A percentile compares a stretch with the other conserved stretches of the same genome.
Evolutionary conservation across 2,113 vertebrate species (phyloP).

Genomic region (Chaetodon trifascialis): DNA sequence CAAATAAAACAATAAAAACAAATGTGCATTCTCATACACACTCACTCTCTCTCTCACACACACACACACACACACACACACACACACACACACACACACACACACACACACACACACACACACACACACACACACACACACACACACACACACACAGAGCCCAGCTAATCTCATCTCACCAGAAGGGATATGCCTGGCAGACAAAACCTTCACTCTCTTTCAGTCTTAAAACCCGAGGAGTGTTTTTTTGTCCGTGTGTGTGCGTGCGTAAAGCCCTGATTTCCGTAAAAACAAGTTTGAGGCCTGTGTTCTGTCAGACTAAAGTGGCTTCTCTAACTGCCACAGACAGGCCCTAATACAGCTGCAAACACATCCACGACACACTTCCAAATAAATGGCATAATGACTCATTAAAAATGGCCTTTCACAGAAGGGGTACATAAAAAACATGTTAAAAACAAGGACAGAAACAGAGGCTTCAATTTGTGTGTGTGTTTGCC

Average conservation of each 20-base stretch:
- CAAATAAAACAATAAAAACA: conserved; percentile 50
- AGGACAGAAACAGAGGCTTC: conserved; percentile 63
- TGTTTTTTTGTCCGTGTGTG: conserved; percentile 7
- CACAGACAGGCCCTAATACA: conserved; percentile 35
- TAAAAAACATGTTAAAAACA: conserved; percentile 65
- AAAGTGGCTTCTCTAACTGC: conserved; percentile 48
- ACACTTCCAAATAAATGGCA: conserved; percentile 66
- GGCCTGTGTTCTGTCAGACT: conserved; percentile 37
- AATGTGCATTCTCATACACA: conserved; percentile 29
- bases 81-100: conserved; percentile 5
- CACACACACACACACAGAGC: conserved; percentile 35
- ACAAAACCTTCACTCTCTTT: conserved; percentile 66
- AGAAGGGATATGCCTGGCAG: conserved; percentile 74
- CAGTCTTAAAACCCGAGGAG: conserved; percentile 57
- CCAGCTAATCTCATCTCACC: conserved; percentile 73
- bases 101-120: not conserved
- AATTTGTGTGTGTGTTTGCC: conserved; percentile 47
- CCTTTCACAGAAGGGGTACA: conserved; percentile 63
- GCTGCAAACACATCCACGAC: conserved; percentile 49
- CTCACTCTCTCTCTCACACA: not conserved
- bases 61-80: conserved; percentile 32
- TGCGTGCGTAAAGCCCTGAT: conserved; percentile 43
- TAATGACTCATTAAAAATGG: conserved; percentile 77
- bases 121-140: not conserved
- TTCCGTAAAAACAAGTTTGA: conserved; percentile 59